These are phyloP conservation scores for Leptodactylus fuscus DNA, from an alignment of 2,113 vertebrate species.

Conservation along the genomic window DNA sequence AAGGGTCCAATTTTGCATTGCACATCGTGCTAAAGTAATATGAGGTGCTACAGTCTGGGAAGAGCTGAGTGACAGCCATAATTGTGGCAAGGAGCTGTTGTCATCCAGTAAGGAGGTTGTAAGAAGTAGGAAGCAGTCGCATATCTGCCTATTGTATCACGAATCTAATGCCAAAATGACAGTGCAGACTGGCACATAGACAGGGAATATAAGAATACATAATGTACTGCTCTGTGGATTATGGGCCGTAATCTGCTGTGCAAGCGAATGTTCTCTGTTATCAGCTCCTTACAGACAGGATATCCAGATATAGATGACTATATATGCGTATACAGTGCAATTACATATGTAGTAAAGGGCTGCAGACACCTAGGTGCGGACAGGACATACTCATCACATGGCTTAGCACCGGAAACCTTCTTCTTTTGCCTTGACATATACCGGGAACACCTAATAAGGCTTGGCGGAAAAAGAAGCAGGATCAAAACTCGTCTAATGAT, in stretches of 20 bases:
- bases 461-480: constrained; percentile 29
- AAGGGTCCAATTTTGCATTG: too few relatives aligned
- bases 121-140: too few relatives aligned
- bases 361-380: background rate
- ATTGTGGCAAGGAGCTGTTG: too few relatives aligned
- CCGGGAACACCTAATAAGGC: constrained; percentile 7
- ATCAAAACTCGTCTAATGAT: constrained; percentile 30
- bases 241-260: too few relatives aligned
- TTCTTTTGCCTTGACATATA: background rate
- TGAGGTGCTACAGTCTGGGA: too few relatives aligned
- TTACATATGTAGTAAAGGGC: background rate
- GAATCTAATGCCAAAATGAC: too few relatives aligned
- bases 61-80: too few relatives aligned
- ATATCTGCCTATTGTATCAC: too few relatives aligned
- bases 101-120: too few relatives aligned
- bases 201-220: too few relatives aligned
- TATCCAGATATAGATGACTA: background rate
- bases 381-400: background rate
- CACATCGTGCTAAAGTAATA: too few relatives aligned
- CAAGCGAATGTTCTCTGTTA: background rate
- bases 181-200: too few relatives aligned
- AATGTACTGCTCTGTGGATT: background rate
- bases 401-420: constrained; percentile 12
- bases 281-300: background rate
- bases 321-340: background rate